Percentiles rank a stretch among this genome's conserved stretches.
phyloP scores from a whole-genome alignment of 2,888 invertebrate species.

The Dryococelus australis region DNA sequence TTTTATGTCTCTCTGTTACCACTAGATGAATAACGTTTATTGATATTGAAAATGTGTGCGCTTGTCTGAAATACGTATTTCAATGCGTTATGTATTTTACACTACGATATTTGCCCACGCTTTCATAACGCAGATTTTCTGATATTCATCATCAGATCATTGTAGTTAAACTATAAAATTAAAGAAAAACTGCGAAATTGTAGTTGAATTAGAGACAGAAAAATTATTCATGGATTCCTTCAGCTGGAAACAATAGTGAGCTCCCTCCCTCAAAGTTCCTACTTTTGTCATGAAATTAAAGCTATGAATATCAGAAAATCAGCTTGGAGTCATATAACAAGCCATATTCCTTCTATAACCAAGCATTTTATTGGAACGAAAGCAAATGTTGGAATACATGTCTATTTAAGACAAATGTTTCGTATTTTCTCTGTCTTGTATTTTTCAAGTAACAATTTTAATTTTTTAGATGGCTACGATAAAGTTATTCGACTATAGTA shows the following conservation, averaged over 20 bases:
- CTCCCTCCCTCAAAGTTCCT: neutral
- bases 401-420: neutral
- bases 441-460: neutral
- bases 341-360: neutral
- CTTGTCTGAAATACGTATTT: neutral
- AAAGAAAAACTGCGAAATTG: neutral
- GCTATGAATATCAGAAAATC: neutral
- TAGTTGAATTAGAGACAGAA: neutral
- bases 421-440: neutral
- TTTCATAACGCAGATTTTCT: neutral
- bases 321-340: neutral
- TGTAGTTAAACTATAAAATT: neutral
- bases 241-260: neutral
- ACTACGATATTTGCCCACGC: neutral
- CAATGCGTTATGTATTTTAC: neutral
- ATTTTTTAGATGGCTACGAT: neutral
- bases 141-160: neutral
- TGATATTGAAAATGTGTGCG: neutral
- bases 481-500: conserved; percentile 3
- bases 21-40: neutral
- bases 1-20: conserved; percentile 4
- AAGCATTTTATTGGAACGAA: neutral
- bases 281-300: neutral
- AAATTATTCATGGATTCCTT: neutral
- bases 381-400: neutral